Percentiles rank a stretch among this genome's conserved stretches.
Conservation (phyloP, 2,113 vertebrate genomes). For the Eidolon helvum region DNA sequence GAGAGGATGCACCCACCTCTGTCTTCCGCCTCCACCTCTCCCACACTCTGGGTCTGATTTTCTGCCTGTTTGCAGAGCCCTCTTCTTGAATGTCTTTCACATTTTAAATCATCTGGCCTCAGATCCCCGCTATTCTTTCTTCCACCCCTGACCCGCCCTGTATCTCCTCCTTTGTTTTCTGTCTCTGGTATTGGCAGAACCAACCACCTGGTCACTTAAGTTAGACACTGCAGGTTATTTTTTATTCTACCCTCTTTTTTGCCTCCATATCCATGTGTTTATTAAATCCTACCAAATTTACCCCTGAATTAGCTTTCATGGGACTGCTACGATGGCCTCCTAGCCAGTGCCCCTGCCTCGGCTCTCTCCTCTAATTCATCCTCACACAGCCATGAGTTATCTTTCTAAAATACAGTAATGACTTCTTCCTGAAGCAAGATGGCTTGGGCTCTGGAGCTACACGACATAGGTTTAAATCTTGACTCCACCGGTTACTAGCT, state of each 20-base stretch:
- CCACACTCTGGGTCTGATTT: neutral
- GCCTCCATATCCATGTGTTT: neutral
- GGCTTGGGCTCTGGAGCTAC: neutral
- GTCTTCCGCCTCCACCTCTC: neutral
- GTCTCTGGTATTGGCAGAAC: neutral
- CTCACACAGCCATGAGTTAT: neutral
- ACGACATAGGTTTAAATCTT: neutral
- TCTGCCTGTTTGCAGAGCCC: neutral
- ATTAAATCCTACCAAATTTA: neutral
- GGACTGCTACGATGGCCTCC: neutral
- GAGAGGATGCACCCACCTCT: neutral
- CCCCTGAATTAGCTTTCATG: neutral
- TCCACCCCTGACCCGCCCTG: no score
- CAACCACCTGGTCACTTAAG: neutral
- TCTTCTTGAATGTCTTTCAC: neutral
- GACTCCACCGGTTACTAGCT: neutral
- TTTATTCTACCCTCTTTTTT: neutral
- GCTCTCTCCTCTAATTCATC: neutral
- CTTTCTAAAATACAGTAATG: neutral
- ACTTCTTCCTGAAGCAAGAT: neutral
- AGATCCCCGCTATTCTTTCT: neutral
- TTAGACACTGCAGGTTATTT: neutral
- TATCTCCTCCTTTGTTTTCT: neutral
- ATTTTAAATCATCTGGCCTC: neutral
- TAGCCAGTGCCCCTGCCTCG: neutral